phyloP scores from a whole-genome alignment of 2,888 invertebrate species.

The Sisyra terminalis region DNA sequence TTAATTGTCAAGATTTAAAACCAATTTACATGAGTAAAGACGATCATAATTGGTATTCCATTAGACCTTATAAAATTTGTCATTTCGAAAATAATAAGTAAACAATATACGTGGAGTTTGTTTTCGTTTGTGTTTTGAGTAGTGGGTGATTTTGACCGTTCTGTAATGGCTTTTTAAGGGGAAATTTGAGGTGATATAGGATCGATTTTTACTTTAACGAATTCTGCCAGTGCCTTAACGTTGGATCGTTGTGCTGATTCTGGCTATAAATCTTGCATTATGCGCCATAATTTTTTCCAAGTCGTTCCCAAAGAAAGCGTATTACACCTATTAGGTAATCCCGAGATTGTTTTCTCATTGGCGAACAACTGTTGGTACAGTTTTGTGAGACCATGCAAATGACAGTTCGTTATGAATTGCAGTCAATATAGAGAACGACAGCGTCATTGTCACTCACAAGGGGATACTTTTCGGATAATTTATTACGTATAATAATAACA shows the following conservation, averaged over 20 bases:
- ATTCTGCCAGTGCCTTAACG: not conserved
- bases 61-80: too few relatives aligned
- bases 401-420: constrained; percentile 4
- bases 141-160: too few relatives aligned
- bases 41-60: too few relatives aligned
- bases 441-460: constrained; percentile 5
- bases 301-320: not conserved
- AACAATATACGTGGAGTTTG: too few relatives aligned
- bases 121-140: too few relatives aligned
- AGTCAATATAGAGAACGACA: constrained; percentile 1
- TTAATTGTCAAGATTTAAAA: too few relatives aligned
- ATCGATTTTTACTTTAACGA: not conserved
- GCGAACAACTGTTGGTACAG: not conserved
- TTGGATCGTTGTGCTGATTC: not conserved
- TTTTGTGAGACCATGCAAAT: constrained; percentile 1
- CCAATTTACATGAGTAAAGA: too few relatives aligned
- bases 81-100: too few relatives aligned
- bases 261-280: not conserved
- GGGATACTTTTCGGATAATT: constrained; percentile 4
- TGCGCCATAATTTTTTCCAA: not conserved
- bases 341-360: too few relatives aligned
- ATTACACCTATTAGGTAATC: not conserved
- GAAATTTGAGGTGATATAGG: not conserved
- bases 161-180: not conserved
- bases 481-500: constrained; percentile 4